Conservation (phyloP, 2,888 invertebrate genomes). For the Drosophila pegasa region DNA sequence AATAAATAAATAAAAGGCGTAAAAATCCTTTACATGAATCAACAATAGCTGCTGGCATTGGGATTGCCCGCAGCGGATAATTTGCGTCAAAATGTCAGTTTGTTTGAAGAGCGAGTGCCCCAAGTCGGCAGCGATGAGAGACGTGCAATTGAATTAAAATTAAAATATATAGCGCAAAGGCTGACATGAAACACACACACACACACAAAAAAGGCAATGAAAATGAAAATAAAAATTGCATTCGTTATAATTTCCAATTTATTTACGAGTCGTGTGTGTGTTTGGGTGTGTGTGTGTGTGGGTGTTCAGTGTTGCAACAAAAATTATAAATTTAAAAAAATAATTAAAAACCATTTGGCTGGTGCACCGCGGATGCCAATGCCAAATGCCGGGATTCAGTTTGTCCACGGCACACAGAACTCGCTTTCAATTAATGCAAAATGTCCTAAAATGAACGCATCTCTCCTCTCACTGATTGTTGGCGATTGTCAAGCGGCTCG, state of each 20-base stretch:
- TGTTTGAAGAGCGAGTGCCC: conserved; percentile 65
- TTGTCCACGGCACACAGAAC: conserved; percentile 35
- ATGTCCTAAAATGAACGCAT: conserved; percentile 74
- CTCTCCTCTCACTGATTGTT: conserved; percentile 75
- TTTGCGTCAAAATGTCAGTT: conserved; percentile 77
- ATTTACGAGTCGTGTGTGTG: conserved; percentile 45
- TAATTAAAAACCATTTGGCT: conserved; percentile 75
- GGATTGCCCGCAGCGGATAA: conserved; percentile 66
- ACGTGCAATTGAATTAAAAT: conserved; percentile 80
- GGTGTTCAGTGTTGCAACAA: conserved; percentile 29
- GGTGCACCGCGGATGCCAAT: conserved; percentile 31
- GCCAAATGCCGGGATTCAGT: conserved; percentile 38
- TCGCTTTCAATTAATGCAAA: conserved; percentile 77
- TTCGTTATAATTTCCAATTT: conserved; percentile 70
- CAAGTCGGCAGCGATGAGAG: conserved; percentile 53
- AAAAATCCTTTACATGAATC: conserved; percentile 24
- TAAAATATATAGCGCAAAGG: conserved; percentile 67
- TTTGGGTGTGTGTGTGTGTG: conserved; percentile 3
- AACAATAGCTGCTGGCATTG: conserved; percentile 50
- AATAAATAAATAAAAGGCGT: conserved; percentile 2
- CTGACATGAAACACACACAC: conserved; percentile 1
- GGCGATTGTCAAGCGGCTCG: conserved; percentile 65
- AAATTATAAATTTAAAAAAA: conserved; percentile 78
- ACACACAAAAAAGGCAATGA: conserved; percentile 18
- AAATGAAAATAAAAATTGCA: conserved; percentile 15